Percentiles rank a stretch among this genome's conserved stretches.
Conservation (phyloP, 2,113 vertebrate species). For the Crypturellus undulatus region DNA sequence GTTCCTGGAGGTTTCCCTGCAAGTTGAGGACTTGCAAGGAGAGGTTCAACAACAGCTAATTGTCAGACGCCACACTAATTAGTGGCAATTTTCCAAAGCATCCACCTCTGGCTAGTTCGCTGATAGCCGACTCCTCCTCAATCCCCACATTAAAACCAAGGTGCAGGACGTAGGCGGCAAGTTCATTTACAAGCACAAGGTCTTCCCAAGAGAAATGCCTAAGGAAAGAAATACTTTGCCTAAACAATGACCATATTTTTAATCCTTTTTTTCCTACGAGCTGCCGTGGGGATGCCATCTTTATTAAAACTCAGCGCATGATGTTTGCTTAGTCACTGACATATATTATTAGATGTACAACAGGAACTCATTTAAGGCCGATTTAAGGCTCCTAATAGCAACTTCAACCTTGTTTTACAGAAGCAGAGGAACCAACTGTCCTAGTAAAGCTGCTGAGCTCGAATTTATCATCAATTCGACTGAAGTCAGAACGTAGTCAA, state of each 20-base stretch:
- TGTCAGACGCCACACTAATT: constrained; percentile 43
- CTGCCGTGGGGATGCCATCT: background rate
- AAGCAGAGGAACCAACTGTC: background rate
- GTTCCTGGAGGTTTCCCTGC: background rate
- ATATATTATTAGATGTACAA: background rate
- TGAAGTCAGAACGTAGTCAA: background rate
- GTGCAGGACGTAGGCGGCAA: constrained; percentile 20
- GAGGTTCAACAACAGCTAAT: constrained; percentile 48
- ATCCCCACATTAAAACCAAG: constrained; percentile 29
- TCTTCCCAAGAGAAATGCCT: constrained; percentile 40
- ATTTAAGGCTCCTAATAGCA: background rate
- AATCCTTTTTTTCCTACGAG: background rate
- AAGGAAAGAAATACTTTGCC: constrained; percentile 18
- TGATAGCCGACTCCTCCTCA: background rate
- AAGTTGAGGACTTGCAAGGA: background rate
- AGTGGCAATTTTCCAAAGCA: constrained; percentile 42
- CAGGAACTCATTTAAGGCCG: no score
- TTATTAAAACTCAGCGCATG: background rate
- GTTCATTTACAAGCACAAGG: constrained; percentile 11
- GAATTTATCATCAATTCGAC: background rate
- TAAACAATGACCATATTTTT: background rate
- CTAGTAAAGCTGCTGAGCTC: background rate
- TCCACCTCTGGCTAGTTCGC: constrained; percentile 33
- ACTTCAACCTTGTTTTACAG: background rate
- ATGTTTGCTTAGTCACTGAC: background rate